These are phyloP conservation scores for Ciconia boyciana DNA, from an alignment of 2,113 vertebrate species.

Conservation along the genomic window DNA sequence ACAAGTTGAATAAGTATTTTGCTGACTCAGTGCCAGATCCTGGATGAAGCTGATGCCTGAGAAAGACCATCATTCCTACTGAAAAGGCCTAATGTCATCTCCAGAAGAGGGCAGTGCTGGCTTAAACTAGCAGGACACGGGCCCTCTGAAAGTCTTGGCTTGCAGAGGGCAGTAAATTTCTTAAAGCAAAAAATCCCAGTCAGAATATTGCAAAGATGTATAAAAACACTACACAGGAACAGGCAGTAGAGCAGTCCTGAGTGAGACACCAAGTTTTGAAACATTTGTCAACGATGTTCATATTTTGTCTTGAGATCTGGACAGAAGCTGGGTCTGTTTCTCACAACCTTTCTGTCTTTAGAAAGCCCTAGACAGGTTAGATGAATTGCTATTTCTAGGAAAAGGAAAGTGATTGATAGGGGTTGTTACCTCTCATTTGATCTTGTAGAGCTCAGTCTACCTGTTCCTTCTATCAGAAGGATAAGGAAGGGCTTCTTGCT, in stretches of 20 bases:
- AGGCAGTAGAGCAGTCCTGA: not conserved
- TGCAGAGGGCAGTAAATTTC: not conserved
- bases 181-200: not conserved
- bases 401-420: not conserved
- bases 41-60: not conserved
- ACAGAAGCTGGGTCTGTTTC: not conserved
- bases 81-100: not conserved
- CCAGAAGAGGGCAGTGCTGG: conserved; percentile 64
- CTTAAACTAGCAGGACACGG: conserved; percentile 1
- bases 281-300: not conserved
- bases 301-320: not conserved
- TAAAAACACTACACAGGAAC: not conserved
- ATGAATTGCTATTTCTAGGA: not conserved
- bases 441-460: not conserved
- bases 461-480: not conserved
- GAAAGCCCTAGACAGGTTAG: not conserved
- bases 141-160: not conserved
- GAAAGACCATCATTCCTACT: not conserved
- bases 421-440: not conserved
- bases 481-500: not conserved
- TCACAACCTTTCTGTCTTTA: not conserved
- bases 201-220: not conserved
- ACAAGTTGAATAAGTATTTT: not conserved
- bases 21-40: not conserved
- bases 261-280: not conserved